These are phyloP conservation scores for Procavia capensis DNA, from an alignment of 2,113 vertebrate genomes.

Conservation along the genomic window DNA sequence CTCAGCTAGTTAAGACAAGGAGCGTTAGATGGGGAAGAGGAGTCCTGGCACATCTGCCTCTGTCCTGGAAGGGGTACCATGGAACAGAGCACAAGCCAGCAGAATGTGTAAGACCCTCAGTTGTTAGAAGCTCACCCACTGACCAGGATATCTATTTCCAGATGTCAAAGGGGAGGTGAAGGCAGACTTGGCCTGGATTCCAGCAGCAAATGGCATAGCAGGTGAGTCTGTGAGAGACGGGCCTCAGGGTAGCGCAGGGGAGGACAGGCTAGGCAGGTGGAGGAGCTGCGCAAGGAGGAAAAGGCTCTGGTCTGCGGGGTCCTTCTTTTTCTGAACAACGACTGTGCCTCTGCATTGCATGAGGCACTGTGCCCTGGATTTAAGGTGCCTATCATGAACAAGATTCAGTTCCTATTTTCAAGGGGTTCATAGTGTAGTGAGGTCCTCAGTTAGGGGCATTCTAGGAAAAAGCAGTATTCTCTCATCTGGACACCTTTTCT, in stretches of 20 bases:
- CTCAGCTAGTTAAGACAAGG: neutral
- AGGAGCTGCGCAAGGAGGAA: too few relatives aligned
- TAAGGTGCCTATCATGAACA: neutral
- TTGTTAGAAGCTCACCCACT: neutral
- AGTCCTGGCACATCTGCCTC: neutral
- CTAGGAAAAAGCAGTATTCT: neutral
- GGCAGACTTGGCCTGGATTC: neutral
- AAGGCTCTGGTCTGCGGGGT: neutral
- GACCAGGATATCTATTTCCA: neutral
- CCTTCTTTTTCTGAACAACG: neutral
- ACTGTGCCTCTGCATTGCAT: neutral
- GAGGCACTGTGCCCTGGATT: neutral
- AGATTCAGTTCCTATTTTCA: neutral
- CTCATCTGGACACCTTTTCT: neutral
- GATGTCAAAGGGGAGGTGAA: neutral
- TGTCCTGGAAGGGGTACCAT: rapidly evolving
- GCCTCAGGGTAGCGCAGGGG: neutral
- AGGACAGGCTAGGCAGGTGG: neutral
- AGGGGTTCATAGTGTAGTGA: neutral
- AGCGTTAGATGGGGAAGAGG: too few relatives aligned
- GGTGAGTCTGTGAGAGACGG: neutral
- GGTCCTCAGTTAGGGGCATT: neutral
- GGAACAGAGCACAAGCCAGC: rapidly evolving
- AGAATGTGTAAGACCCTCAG: neutral
- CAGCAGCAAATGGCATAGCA: rapidly evolving